Evolutionary conservation across 2,888 invertebrate genomes (phyloP).

Genomic region (Ectemnius cavifrons): DNA sequence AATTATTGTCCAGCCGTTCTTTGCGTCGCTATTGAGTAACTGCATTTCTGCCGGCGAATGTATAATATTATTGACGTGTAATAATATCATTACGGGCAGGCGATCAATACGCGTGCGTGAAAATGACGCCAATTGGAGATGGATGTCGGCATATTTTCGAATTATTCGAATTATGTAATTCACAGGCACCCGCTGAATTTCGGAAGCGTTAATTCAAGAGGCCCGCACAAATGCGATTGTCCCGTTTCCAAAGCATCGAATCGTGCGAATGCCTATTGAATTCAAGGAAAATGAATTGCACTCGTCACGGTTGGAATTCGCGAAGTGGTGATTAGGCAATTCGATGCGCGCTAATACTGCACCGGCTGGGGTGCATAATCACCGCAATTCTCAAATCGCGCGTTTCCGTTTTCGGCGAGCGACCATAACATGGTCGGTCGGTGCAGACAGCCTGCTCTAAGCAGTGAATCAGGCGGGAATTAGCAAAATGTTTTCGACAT

Average conservation of each 20-base stretch:
- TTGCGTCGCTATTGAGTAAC: not conserved
- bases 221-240: not conserved
- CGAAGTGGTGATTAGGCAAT: conserved; percentile 40
- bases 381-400: too few species aligned
- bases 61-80: not conserved
- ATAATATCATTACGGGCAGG: not conserved
- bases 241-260: not conserved
- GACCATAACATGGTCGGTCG: too few species aligned
- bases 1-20: not conserved
- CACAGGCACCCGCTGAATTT: not conserved
- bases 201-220: not conserved
- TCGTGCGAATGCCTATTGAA: conserved; percentile 63
- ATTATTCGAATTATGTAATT: conserved; percentile 3
- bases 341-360: too few species aligned
- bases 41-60: not conserved
- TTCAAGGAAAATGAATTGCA: conserved; percentile 68
- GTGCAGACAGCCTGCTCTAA: too few species aligned
- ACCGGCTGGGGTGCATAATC: too few species aligned
- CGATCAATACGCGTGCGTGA: not conserved
- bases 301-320: conserved; percentile 54
- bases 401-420: too few species aligned
- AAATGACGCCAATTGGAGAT: not conserved
- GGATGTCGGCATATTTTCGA: conserved; percentile 2
- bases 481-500: conserved; percentile 32
- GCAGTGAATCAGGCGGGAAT: conserved; percentile 8